A percentile compares a stretch with the other conserved stretches of the same genome.
These are phyloP conservation scores for Esox niger DNA, from an alignment of 2,113 vertebrate species.

Conservation along the genomic window DNA sequence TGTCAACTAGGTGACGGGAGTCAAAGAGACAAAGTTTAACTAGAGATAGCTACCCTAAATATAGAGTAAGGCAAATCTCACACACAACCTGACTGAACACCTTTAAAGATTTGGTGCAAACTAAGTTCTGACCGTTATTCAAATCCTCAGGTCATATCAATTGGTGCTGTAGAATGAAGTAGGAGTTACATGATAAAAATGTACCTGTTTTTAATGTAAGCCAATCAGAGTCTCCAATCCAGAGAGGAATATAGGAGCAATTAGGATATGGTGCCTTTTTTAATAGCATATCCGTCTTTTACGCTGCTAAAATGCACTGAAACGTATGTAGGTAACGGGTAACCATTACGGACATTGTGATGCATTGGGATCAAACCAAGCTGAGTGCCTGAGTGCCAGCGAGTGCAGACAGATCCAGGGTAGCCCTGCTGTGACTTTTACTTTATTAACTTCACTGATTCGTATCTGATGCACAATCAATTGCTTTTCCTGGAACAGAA, in stretches of 20 bases:
- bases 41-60: too few relatives aligned
- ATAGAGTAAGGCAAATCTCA: too few relatives aligned
- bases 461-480: conserved; percentile 22
- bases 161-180: too few relatives aligned
- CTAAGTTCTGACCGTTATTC: too few relatives aligned
- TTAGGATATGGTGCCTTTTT: too few relatives aligned
- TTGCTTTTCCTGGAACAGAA: conserved; percentile 9
- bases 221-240: too few relatives aligned
- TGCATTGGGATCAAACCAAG: not conserved
- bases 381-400: not conserved
- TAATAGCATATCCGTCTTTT: not conserved
- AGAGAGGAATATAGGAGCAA: too few relatives aligned
- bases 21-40: not conserved
- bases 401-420: not conserved
- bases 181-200: too few relatives aligned
- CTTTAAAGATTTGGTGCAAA: too few relatives aligned
- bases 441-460: conserved; percentile 16
- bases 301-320: not conserved
- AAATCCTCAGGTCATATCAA: too few relatives aligned
- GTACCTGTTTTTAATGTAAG: too few relatives aligned
- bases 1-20: not conserved
- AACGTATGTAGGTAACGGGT: not conserved
- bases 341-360: not conserved
- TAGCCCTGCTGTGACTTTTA: not conserved
- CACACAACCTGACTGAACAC: too few relatives aligned